Percentiles rank a stretch among this genome's conserved stretches.
phyloP scores from a whole-genome alignment of 2,113 vertebrate species.

The Nannospalax galili region DNA sequence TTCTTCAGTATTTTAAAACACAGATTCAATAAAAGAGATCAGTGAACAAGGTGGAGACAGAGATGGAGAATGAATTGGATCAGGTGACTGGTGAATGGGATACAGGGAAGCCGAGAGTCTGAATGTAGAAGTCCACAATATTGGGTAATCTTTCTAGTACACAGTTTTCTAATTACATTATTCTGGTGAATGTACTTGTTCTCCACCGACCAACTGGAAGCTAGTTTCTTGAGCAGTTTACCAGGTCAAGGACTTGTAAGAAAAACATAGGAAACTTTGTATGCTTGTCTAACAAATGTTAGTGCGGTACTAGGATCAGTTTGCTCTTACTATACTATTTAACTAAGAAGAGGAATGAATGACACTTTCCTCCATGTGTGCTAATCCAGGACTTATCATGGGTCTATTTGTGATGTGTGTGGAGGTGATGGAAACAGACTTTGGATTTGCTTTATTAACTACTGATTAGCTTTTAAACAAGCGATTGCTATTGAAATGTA shows the following conservation, averaged over 20 bases:
- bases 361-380: fast-evolving
- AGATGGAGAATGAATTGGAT: not conserved
- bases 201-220: not conserved
- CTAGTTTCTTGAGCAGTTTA: not conserved
- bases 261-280: not conserved
- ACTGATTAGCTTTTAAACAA: conserved; percentile 7
- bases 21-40: not conserved
- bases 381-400: not conserved
- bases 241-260: not conserved
- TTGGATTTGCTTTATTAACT: conserved; percentile 33
- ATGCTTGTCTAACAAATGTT: not conserved
- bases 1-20: not conserved
- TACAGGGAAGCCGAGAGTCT: not conserved
- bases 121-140: not conserved
- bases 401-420: not conserved
- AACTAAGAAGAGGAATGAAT: not conserved
- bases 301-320: not conserved
- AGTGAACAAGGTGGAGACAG: not conserved
- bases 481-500: conserved; percentile 18
- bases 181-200: not conserved
- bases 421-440: not conserved
- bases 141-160: not conserved
- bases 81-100: not conserved
- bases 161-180: not conserved
- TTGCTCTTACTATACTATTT: not conserved